Conservation (phyloP, 2,113 vertebrate genomes). For the Tetraodon nigroviridis region DNA sequence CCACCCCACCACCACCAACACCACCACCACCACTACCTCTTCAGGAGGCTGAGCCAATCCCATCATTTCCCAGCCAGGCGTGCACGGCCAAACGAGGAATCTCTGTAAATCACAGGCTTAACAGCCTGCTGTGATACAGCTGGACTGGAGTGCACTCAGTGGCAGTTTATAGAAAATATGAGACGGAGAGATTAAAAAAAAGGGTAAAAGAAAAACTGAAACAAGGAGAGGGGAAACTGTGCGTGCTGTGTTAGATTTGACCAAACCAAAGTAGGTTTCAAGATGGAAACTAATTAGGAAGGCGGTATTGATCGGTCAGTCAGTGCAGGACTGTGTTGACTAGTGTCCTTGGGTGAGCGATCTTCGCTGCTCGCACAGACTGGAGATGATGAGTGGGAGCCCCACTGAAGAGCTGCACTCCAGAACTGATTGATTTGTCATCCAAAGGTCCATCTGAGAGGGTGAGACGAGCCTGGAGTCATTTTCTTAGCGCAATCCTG, state of each 20-base stretch:
- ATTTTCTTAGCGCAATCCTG: not conserved
- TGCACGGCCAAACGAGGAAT: slow-evolving; percentile 12
- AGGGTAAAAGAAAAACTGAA: no score
- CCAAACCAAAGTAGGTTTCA: not conserved
- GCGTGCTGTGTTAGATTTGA: not conserved
- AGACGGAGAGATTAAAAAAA: not conserved
- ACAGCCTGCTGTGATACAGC: slow-evolving; percentile 25
- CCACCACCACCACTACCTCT: not conserved
- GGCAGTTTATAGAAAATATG: not conserved
- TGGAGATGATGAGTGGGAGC: slow-evolving; percentile 9
- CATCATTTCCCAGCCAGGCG: slow-evolving; percentile 9
- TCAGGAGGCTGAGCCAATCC: slow-evolving; percentile 21
- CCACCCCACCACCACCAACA: not conserved
- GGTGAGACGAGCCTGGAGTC: slow-evolving; percentile 8
- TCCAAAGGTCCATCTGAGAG: slow-evolving; percentile 8
- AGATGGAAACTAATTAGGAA: no score
- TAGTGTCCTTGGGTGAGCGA: not conserved
- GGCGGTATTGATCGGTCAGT: slow-evolving; percentile 2
- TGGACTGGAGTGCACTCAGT: slow-evolving; percentile 6
- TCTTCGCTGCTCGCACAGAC: slow-evolving; percentile 17
- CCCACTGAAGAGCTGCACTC: not conserved
- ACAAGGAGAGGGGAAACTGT: no score
- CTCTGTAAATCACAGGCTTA: slow-evolving; percentile 26
- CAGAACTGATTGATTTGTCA: slow-evolving; percentile 17
- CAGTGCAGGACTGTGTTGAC: slow-evolving; percentile 7